Evolutionary conservation across 2,113 vertebrate species (phyloP).

Genomic region (Alligator mississippiensis): DNA sequence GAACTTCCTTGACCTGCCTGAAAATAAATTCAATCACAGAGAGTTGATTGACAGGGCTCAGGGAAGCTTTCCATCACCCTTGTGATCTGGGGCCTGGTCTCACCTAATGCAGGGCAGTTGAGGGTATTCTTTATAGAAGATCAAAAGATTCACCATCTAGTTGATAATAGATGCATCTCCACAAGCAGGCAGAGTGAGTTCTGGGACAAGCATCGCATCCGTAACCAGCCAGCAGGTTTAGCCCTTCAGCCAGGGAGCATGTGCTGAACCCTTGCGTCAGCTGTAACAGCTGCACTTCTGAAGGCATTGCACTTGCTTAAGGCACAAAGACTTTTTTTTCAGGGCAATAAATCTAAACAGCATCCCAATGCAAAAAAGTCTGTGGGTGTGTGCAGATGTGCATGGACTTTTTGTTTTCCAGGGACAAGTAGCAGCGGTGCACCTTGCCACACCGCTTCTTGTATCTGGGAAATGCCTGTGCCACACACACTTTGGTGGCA

Average conservation of each 20-base stretch:
- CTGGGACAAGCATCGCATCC: background rate
- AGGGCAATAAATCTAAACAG: too few species aligned
- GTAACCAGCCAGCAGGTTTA: fast-evolving
- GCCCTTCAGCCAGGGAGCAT: fast-evolving
- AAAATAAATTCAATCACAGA: too few species aligned
- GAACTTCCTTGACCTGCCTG: background rate
- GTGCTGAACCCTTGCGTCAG: too few species aligned
- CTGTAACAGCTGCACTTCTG: fast-evolving
- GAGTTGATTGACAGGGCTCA: background rate
- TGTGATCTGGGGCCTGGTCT: background rate
- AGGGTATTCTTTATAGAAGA: background rate
- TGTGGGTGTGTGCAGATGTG: too few species aligned
- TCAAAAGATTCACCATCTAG: background rate
- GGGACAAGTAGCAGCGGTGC: too few species aligned
- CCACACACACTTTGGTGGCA: too few species aligned
- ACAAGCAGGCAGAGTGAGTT: fast-evolving
- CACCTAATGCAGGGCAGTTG: background rate
- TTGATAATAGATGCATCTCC: background rate
- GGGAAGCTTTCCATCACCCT: background rate
- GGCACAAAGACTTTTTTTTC: background rate
- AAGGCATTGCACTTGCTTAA: background rate
- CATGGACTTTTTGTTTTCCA: too few species aligned
- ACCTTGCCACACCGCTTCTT: too few species aligned
- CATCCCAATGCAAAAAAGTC: too few species aligned
- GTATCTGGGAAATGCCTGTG: too few species aligned